Base-by-base conservation (phyloP, 2,797 vertebrate species). In the Rhinatrema bivittatum region DNA sequence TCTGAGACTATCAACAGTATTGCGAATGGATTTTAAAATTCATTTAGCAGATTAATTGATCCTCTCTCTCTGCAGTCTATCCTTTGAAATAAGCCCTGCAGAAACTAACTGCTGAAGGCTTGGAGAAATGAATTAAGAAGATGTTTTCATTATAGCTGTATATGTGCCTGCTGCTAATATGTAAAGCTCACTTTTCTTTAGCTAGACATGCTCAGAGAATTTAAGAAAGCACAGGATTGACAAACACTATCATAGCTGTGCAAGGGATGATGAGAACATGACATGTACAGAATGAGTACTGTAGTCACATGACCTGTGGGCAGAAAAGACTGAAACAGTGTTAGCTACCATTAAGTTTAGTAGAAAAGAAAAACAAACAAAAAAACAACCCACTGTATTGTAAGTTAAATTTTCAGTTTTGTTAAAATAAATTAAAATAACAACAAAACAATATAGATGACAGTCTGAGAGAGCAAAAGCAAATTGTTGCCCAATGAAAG, bases 31-130 rank as follows among this genome's bases (percentile, higher is more conserved):
- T 72, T 79, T 27, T 16, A 63, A 75, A 74, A 63, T 56, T 74
- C 52, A 51, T 68, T 73, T 35, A 8, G 63, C 65, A 68, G 77
- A 81, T 83, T 82, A 82, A 75, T 67, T 60, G 74, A 71, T 77
- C 65, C 40, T 62, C 63, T 61, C 53, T 54, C 74, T 62, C 49
- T 49, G 63, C 42, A 59, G 60, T 56, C 41, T 26, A 16, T 58
- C 66, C 72, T 73, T 66, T 73, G 62, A 80, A 78, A 74, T 73
- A 65, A 72, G 78, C 75, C 67, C 69, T 42, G 4, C 62, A 57
- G 50, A 61, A 46, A 72, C 59, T 53, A 3, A 15, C 5, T 39
- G 54, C 58, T 25, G 14, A 56, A 66, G 65, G 42, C 60, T 49
- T 39, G 33, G 36, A 30, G 42, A 51, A 29, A 39, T 4, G 16